A percentile compares a stretch with the other conserved stretches of the same genome.
Conservation (phyloP, 2,888 invertebrate genomes). For the Poecilus cupreus region DNA sequence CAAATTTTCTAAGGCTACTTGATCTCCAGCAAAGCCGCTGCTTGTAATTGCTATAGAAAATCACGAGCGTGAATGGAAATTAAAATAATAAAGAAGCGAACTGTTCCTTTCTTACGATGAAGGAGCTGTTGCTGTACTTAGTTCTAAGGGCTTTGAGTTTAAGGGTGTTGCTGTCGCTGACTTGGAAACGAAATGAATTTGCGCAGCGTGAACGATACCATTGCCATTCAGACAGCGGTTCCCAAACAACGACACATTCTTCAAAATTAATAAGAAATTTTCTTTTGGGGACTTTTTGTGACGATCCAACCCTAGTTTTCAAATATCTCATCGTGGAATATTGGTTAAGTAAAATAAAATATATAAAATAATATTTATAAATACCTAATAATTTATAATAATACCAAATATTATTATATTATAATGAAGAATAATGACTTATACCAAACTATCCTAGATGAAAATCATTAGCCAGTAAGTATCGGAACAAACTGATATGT, state of each 20-base stretch:
- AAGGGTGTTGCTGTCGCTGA: conserved; percentile 39
- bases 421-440: no score
- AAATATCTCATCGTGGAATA: no score
- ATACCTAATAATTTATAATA: no score
- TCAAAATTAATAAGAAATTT: neutral
- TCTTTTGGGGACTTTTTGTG: no score
- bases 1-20: conserved; percentile 41
- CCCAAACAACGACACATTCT: neutral
- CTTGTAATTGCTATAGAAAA: conserved; percentile 64
- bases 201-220: conserved; percentile 28
- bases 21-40: conserved; percentile 45
- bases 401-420: no score
- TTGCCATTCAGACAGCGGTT: neutral
- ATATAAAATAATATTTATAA: no score
- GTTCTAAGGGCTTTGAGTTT: neutral
- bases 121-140: conserved; percentile 6
- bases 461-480: no score
- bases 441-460: no score
- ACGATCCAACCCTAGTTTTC: no score
- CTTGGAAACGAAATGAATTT: conserved; percentile 38
- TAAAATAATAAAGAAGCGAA: conserved; percentile 63
- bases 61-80: conserved; percentile 63
- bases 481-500: no score
- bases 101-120: conserved; percentile 28
- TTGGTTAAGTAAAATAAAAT: no score